phyloP scores from a whole-genome alignment of 2,797 vertebrate species.

The Leptatherina wallacei region DNA sequence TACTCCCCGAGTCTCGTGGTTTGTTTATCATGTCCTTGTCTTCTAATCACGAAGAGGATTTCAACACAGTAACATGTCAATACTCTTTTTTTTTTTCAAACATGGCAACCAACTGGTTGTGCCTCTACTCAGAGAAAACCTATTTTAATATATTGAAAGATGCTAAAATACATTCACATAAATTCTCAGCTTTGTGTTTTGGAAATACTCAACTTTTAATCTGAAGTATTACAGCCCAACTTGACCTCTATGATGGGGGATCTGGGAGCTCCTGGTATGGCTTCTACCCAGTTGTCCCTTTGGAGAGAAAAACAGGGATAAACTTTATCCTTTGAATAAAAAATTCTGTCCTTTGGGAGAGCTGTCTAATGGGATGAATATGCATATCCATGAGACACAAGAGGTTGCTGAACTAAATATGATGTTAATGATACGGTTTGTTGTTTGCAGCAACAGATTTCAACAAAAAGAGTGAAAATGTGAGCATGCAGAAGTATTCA shows the following conservation, averaged over 20 bases:
- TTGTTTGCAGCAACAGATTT: background rate
- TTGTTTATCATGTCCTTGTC: conserved; percentile 49
- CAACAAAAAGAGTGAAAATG: background rate
- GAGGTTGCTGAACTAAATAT: background rate
- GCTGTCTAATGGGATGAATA: background rate
- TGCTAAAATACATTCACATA: background rate
- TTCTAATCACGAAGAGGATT: background rate
- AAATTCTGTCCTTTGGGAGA: background rate
- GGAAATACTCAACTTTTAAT: background rate
- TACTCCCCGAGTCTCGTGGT: conserved; percentile 77
- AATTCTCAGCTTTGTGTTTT: background rate
- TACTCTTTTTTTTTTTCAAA: background rate
- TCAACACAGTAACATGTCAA: background rate
- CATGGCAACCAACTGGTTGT: background rate
- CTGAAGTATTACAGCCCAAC: background rate
- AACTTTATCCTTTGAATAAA: background rate
- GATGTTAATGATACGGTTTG: background rate
- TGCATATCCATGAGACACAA: background rate
- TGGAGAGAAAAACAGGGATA: background rate
- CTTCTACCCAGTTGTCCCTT: background rate
- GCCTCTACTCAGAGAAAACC: background rate
- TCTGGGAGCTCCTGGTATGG: background rate
- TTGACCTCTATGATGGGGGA: background rate
- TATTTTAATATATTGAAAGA: background rate
- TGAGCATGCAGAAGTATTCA: background rate